Evolutionary conservation across 2,113 vertebrate genomes (phyloP).

Genomic region (Eublepharis macularius): DNA sequence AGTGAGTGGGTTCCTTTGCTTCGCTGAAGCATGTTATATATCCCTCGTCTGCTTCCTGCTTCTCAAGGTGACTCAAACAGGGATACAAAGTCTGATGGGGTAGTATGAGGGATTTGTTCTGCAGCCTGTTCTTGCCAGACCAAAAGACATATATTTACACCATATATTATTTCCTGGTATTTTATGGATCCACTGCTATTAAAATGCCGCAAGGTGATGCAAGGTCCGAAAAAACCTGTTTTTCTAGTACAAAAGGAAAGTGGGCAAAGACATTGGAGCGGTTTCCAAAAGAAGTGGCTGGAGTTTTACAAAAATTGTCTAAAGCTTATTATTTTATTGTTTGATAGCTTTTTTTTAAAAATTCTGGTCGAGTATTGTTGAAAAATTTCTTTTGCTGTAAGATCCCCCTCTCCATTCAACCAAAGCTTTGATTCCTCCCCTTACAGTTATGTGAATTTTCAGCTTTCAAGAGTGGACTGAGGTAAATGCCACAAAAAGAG

Average conservation of each 20-base stretch:
- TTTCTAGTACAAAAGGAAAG: not conserved
- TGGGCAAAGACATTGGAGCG: not conserved
- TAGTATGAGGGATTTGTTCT: rapidly evolving
- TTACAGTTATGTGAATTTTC: no score
- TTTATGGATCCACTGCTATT: not conserved
- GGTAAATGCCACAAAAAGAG: no score
- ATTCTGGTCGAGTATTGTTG: no score
- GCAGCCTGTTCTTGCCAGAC: not conserved
- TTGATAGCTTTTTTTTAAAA: no score
- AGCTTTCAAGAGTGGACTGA: no score
- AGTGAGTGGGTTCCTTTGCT: not conserved
- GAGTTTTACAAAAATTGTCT: not conserved
- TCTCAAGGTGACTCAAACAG: conserved; percentile 43
- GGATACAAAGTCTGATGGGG: not conserved
- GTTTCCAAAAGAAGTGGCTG: not conserved
- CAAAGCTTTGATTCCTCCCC: no score
- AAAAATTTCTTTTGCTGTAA: no score
- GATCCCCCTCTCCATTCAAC: no score
- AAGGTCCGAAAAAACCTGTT: not conserved
- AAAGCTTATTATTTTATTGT: not conserved
- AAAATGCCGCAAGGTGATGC: not conserved
- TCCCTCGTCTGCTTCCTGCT: conserved; percentile 51
- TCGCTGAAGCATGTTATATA: conserved; percentile 44
- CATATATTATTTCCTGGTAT: conserved; percentile 21
- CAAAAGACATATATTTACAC: not conserved